These are phyloP conservation scores for Pristionchus entomophagus DNA, from an alignment of 2,888 invertebrate species.

Conservation along the genomic window DNA sequence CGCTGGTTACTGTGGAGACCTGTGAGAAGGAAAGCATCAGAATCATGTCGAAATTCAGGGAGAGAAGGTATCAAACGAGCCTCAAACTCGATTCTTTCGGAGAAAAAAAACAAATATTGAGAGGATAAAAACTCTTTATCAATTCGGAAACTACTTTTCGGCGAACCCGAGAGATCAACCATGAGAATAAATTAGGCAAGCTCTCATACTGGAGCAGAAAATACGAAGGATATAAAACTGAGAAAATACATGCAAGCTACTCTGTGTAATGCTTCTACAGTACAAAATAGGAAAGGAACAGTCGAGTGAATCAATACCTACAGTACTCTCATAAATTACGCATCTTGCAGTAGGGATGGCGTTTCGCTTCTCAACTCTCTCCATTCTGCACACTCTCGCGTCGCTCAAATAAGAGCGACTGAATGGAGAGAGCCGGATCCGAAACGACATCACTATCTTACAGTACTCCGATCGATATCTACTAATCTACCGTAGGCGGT, in stretches of 20 bases:
- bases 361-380: too few species aligned
- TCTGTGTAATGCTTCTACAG: not conserved
- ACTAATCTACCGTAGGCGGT: constrained; percentile 1
- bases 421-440: too few species aligned
- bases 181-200: not conserved
- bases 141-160: not conserved
- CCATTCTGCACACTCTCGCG: too few species aligned
- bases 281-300: constrained; percentile 8
- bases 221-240: not conserved
- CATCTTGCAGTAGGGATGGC: too few species aligned
- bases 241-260: constrained; percentile 8
- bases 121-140: not conserved
- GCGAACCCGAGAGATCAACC: not conserved
- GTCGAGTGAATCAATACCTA: not conserved
- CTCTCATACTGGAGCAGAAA: not conserved
- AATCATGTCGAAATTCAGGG: not conserved
- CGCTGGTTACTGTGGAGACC: constrained; percentile 76
- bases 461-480: too few species aligned
- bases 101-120: not conserved
- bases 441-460: too few species aligned
- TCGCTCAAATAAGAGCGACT: too few species aligned
- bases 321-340: not conserved
- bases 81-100: not conserved
- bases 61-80: constrained; percentile 2
- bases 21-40: not conserved